Base-by-base conservation (phyloP, 2,888 invertebrate genomes). In the Drosophila paramelanica region DNA sequence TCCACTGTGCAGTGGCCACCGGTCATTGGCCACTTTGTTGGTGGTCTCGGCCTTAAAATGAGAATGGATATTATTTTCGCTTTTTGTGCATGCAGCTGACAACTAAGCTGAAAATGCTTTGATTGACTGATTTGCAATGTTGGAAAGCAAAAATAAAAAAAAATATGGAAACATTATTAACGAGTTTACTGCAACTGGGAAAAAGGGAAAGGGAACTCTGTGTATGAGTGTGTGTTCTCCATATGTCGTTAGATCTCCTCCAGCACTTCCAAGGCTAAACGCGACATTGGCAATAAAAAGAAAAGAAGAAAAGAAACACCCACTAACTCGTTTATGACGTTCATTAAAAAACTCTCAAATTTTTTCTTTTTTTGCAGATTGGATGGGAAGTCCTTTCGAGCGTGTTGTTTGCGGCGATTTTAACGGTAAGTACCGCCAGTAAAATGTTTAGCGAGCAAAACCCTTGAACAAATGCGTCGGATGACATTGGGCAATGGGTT, bases 381-480 rank as follows among this genome's bases (percentile, higher is more conserved):
- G 97, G 97, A 97, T 97, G 96, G 97, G 96, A 94, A 97, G 96
- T 94, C 97, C 97, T 92, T 97, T 97, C 94, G 97, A 97, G 94
- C 95, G 97, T 94, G 97, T 97, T 94, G 97, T 97, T 93, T 97
- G 97, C 95, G 97, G 97, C 95, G 96, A 97, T 96, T 97, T 96
- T 93, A 95, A 95, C 95, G 96, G 96, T 96, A 95, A 94, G 95
- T 95, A 85, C 76, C 64, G 43, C 62, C 58, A 68, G 67, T 72
- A 65, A 36, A 49, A 39, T 13, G 20, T 33, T 67, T 45, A 27
- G 14, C 58, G 46, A 41, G 20, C 17, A n/a, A 76, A 77, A 77
- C 72, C 70, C 76, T 77, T 71, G 56, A 72, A 67, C 43, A 73
- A 79, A 81, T 73, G 52, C 51, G 25, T 50, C 58, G 20, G 57